Conservation (phyloP, 2,888 invertebrate genomes). For the Cynaeus angustus region DNA sequence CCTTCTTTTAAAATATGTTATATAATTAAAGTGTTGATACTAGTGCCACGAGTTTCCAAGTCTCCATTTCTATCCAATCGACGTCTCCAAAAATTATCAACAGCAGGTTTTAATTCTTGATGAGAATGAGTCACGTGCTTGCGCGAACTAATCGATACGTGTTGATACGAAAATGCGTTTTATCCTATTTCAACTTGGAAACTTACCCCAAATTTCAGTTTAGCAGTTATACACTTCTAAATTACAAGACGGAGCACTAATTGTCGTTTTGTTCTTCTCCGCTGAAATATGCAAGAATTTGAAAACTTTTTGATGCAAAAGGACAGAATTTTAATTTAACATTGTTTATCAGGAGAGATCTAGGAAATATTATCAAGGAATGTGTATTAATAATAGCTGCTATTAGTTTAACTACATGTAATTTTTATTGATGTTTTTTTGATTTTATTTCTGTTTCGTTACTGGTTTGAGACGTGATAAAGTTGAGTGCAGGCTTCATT, state of each 20-base stretch:
- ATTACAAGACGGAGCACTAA: too few species aligned
- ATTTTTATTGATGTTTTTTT: neutral
- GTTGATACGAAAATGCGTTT: neutral
- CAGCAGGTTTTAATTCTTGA: constrained; percentile 32
- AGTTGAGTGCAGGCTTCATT: constrained; percentile 26
- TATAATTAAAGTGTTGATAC: constrained; percentile 8
- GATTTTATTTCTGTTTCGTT: neutral
- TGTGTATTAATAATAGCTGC: too few species aligned
- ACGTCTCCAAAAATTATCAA: constrained; percentile 29
- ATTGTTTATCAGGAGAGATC: too few species aligned
- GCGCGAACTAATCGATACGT: constrained; percentile 27
- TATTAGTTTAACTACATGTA: too few species aligned
- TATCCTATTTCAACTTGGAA: too few species aligned
- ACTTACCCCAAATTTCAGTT: too few species aligned
- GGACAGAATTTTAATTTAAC: too few species aligned
- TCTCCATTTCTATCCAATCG: constrained; percentile 13
- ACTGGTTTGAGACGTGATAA: constrained; percentile 16
- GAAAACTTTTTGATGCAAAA: too few species aligned
- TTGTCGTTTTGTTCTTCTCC: too few species aligned
- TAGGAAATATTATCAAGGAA: too few species aligned
- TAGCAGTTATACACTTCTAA: too few species aligned
- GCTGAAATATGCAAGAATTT: too few species aligned
- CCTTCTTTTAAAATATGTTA: neutral
- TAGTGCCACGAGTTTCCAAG: neutral
- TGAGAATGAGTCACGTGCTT: constrained; percentile 40